These are phyloP conservation scores for Bruchidius siliquastri DNA, from an alignment of 2,888 invertebrate species.

Conservation along the genomic window DNA sequence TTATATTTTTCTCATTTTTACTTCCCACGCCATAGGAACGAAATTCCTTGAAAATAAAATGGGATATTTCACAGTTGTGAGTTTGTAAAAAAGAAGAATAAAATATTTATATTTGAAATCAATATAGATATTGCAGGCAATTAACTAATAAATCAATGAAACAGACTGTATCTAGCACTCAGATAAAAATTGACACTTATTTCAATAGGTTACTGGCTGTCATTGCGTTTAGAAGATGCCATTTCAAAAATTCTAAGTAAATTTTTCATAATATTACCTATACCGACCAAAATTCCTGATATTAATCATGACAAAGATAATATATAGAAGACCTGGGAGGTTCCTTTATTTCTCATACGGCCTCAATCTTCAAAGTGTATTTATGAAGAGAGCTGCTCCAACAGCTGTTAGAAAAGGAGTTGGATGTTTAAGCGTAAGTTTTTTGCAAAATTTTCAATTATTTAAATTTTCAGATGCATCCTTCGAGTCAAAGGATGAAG, in stretches of 20 bases:
- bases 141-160: no score
- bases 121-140: no score
- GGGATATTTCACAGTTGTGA: no score
- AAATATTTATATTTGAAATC: no score
- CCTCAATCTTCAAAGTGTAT: not conserved
- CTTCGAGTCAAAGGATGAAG: no score
- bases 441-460: no score
- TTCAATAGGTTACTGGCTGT: not conserved
- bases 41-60: no score
- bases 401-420: not conserved
- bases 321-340: not conserved
- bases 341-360: not conserved
- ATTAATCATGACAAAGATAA: not conserved
- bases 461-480: no score
- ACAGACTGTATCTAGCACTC: not conserved
- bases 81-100: no score
- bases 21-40: no score
- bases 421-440: not conserved
- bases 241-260: not conserved
- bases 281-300: not conserved
- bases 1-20: no score
- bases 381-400: not conserved
- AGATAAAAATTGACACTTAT: not conserved
- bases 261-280: not conserved
- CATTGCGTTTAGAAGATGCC: not conserved